Evolutionary conservation across 2,888 invertebrate genomes (phyloP), one percentile per base, ranked within the genome.

Genomic region (Phymatocera aterrima): DNA sequence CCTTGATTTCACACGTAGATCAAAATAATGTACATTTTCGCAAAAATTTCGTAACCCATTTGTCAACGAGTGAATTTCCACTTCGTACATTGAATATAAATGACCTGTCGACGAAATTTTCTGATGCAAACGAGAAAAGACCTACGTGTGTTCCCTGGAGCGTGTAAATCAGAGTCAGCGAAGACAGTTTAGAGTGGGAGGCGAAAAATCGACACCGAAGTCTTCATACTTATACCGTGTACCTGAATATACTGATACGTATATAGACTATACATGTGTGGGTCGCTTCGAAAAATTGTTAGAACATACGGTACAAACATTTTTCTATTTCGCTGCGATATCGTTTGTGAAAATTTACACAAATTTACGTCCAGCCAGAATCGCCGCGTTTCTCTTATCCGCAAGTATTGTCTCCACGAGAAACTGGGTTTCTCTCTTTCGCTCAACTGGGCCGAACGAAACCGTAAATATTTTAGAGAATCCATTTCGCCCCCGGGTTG

Each of bases 31-130:
- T 84, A 86, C n/a, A n/a, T n/a, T 85, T 87, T 84, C 80, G 80
- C 83, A 82, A 81, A n/a, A 21, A 82, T 82, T 87, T 87, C 84
- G 84, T 87, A 85, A 84, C 80, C 64, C 82, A 86, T 85, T 85
- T 57, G 21, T 87, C 79, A 81, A 60, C 74, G 81, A 80, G 81
- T 81, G 78, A 80, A 81, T 80, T 83, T 84, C 80, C 85, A 85
- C 83, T 85, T 84, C 79, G 83, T 82, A 82, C 82, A 80, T 81
- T 81, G 81, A 83, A 86, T 85, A 84, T 84, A 85, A 83, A 83
- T 83, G 80, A 83, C 83, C 65, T 84, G 81, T 83, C 82, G 81
- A 79, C 83, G 80, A 81, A 72, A 60, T 80, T 79, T 61, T 43
- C 57, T 78, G 77, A 78, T 43, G 77, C 79, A 82, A 82, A 81